phyloP scores from a whole-genome alignment of 2,797 vertebrate species.

The Acanthornis magna region DNA sequence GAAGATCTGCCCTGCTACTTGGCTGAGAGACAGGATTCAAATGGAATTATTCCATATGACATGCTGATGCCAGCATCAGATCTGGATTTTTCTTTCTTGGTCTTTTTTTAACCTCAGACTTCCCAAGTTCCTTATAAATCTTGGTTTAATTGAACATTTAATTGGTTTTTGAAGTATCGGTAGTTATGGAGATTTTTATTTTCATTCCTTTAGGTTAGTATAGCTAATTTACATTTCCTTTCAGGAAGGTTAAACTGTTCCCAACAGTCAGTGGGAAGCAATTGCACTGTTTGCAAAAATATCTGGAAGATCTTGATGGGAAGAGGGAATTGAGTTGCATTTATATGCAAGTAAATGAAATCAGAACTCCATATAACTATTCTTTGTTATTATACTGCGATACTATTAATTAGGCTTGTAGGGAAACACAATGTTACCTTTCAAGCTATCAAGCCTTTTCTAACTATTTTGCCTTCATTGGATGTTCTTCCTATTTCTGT shows the following conservation, averaged over 20 bases:
- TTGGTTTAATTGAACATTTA: constrained; percentile 1
- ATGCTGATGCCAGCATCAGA: constrained; percentile 51
- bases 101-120: constrained; percentile 28
- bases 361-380: not conserved
- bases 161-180: not conserved
- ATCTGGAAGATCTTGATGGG: not conserved
- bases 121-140: not conserved
- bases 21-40: constrained; percentile 53
- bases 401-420: not conserved
- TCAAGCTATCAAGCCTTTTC: not conserved
- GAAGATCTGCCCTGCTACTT: constrained; percentile 55
- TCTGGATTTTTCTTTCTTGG: constrained; percentile 40
- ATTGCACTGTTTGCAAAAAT: not conserved
- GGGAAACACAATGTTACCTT: not conserved
- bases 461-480: not conserved
- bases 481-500: not conserved
- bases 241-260: not conserved
- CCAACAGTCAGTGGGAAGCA: not conserved
- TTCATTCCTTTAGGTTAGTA: constrained; percentile 28
- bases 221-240: not conserved
- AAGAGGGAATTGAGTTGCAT: not conserved
- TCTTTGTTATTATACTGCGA: not conserved
- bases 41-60: constrained; percentile 49
- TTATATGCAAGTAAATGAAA: not conserved
- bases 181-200: not conserved